Conservation (phyloP, 2,797 vertebrate genomes). For the Ptychadena robeensis region DNA sequence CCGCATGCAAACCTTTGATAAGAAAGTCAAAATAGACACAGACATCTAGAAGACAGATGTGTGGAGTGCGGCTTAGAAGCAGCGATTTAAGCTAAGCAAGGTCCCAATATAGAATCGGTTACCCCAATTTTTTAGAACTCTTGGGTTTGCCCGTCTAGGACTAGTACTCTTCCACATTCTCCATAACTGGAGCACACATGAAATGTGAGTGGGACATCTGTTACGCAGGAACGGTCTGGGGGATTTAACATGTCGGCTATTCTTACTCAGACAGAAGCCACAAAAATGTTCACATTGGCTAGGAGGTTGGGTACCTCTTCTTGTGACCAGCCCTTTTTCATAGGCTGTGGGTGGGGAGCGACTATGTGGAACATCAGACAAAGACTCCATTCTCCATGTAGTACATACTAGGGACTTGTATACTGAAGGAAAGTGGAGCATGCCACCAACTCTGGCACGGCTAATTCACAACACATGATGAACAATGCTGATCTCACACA, state of each 20-base stretch:
- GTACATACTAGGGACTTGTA: not conserved
- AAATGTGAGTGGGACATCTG: not conserved
- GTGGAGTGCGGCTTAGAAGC: too few relatives aligned
- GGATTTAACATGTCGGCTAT: not conserved
- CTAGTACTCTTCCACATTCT: not conserved
- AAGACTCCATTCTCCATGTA: conserved; percentile 39
- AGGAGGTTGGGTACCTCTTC: not conserved
- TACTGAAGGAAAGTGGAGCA: not conserved
- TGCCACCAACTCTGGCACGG: not conserved
- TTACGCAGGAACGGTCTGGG: not conserved
- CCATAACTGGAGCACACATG: not conserved
- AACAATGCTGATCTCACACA: not conserved
- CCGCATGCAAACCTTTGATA: too few relatives aligned
- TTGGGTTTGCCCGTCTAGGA: not conserved
- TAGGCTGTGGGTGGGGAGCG: conserved; percentile 41
- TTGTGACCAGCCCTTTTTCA: conserved; percentile 15
- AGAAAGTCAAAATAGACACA: too few relatives aligned
- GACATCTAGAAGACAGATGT: too few relatives aligned
- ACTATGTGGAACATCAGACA: conserved; percentile 40
- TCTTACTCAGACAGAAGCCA: not conserved
- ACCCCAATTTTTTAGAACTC: too few relatives aligned
- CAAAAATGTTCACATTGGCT: not conserved
- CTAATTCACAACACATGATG: not conserved
- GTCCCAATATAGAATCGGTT: too few relatives aligned
- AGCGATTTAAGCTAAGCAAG: too few relatives aligned